These are phyloP conservation scores for Endomychus coccineus DNA, from an alignment of 2,888 invertebrate species.

Conservation along the genomic window DNA sequence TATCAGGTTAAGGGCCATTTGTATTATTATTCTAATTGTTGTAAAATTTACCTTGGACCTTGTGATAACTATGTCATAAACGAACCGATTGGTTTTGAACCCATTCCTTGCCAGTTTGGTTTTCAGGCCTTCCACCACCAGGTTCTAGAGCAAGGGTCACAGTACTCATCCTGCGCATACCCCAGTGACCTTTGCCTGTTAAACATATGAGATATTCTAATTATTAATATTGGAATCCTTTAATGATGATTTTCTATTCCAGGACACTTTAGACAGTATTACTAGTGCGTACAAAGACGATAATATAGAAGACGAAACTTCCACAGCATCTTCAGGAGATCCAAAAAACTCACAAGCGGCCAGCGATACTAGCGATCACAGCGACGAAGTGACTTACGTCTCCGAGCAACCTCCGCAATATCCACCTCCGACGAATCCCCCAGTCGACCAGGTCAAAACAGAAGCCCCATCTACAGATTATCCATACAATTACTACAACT, in stretches of 20 bases:
- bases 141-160: too few relatives aligned
- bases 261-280: conserved; percentile 42
- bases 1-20: too few relatives aligned
- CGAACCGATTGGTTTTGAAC: too few relatives aligned
- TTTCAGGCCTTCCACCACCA: too few relatives aligned
- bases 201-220: too few relatives aligned
- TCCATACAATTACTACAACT: conserved; percentile 29
- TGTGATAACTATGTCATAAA: too few relatives aligned
- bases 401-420: conserved; percentile 30
- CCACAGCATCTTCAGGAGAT: conserved; percentile 20
- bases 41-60: too few relatives aligned
- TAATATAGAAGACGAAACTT: conserved; percentile 28
- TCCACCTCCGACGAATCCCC: conserved; percentile 11
- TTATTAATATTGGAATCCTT: neutral
- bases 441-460: conserved; percentile 8
- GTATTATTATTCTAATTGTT: too few relatives aligned
- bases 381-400: conserved; percentile 34
- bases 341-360: conserved; percentile 13
- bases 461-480: conserved; percentile 17
- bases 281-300: conserved; percentile 36
- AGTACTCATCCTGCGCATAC: too few relatives aligned
- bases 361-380: conserved; percentile 32
- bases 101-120: too few relatives aligned
- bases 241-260: neutral
- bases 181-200: too few relatives aligned